Percentiles rank a stretch among this genome's conserved stretches.
These are phyloP conservation scores for Leptobrachium ailaonicum DNA, from an alignment of 2,113 vertebrate species.

Conservation along the genomic window DNA sequence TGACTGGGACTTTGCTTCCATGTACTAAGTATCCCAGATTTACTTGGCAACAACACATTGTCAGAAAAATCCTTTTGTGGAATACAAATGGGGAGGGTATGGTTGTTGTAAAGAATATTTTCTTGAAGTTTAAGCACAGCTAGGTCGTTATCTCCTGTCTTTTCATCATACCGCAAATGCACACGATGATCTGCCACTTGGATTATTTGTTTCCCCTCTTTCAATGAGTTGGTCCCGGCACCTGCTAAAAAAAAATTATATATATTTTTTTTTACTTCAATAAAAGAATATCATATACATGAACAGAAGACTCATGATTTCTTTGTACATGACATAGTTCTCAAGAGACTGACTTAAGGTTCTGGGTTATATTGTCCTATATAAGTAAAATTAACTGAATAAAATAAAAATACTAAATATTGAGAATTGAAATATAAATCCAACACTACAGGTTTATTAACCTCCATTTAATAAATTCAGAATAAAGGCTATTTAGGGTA, in stretches of 20 bases:
- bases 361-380: too few species aligned
- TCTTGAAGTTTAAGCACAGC: conserved; percentile 70
- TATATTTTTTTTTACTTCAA: background rate
- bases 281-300: background rate
- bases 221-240: conserved; percentile 40
- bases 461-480: too few species aligned
- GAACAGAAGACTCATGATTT: too few species aligned
- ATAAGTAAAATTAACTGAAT: too few species aligned
- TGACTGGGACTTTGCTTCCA: conserved; percentile 46
- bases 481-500: too few species aligned
- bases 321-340: too few species aligned
- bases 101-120: conserved; percentile 57
- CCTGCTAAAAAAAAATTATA: background rate
- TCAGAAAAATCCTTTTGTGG: conserved; percentile 85
- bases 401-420: too few species aligned
- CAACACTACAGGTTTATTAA: too few species aligned
- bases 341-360: too few species aligned
- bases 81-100: conserved; percentile 72
- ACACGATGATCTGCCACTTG: conserved; percentile 54
- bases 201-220: conserved; percentile 3
- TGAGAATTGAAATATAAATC: too few species aligned
- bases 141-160: conserved; percentile 70
- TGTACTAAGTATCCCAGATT: conserved; percentile 57
- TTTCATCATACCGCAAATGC: conserved; percentile 64
- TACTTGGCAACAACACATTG: conserved; percentile 73